Evolutionary conservation across 2,113 vertebrate genomes (phyloP).

Genomic region (Dipodomys merriami): DNA sequence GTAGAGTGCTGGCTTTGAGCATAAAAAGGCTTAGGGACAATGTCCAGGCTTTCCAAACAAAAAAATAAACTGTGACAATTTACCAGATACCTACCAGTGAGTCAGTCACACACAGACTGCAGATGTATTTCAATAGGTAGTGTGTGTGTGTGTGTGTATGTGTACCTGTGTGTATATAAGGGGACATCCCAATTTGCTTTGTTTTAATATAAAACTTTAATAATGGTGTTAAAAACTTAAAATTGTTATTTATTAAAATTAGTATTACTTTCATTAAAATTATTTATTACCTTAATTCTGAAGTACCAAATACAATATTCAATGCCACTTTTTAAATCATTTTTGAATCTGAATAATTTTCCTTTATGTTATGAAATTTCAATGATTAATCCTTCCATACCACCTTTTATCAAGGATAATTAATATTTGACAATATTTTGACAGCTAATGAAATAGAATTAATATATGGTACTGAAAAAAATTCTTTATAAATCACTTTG

Average conservation of each 20-base stretch:
- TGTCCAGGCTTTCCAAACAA: too few relatives aligned
- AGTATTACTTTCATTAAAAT: not conserved
- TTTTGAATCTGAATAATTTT: not conserved
- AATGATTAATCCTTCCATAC: not conserved
- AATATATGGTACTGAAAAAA: conserved; percentile 37
- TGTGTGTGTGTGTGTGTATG: too few relatives aligned
- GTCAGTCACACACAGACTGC: not conserved
- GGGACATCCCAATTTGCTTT: not conserved
- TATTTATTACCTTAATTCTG: not conserved
- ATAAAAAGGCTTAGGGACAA: too few relatives aligned
- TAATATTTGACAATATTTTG: conserved; percentile 41
- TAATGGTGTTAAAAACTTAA: not conserved
- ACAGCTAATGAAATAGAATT: conserved; percentile 26
- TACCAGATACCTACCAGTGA: not conserved
- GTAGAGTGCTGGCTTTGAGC: too few relatives aligned
- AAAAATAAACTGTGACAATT: not conserved
- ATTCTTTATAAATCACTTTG: not conserved
- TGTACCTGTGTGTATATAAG: too few relatives aligned
- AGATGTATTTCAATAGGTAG: not conserved
- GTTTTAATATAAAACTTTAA: not conserved
- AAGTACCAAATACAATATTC: conserved; percentile 21
- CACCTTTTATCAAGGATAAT: conserved; percentile 17
- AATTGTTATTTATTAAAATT: not conserved
- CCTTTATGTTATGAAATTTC: not conserved
- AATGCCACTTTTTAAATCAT: not conserved